phyloP scores from a whole-genome alignment of 2,888 invertebrate genomes.

The Noctua fimbriata region DNA sequence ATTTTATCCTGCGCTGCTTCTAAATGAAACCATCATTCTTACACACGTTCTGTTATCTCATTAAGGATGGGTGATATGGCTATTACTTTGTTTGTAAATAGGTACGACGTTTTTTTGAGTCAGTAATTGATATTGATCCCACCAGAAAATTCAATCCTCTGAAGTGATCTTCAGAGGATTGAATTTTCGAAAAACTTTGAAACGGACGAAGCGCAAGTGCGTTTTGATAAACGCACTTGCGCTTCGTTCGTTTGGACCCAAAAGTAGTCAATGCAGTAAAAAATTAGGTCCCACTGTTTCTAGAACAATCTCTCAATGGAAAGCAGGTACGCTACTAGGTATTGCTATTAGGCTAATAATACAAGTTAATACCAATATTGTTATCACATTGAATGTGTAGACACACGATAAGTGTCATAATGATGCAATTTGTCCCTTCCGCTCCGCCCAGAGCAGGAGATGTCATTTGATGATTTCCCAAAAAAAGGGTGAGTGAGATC shows the following conservation, averaged over 20 bases:
- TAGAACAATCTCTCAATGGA: background rate
- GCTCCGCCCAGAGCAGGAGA: too few species aligned
- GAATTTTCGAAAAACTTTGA: too few species aligned
- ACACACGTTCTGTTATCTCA: constrained; percentile 66
- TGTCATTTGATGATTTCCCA: too few species aligned
- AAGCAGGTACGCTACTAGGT: background rate
- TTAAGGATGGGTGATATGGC: constrained; percentile 51
- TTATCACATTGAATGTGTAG: background rate
- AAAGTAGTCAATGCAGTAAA: background rate
- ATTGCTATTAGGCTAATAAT: background rate
- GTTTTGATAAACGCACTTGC: background rate
- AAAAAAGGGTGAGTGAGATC: too few species aligned
- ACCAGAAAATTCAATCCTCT: background rate
- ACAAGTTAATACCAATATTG: background rate
- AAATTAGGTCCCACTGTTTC: background rate
- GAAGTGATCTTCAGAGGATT: too few species aligned
- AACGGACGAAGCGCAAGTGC: too few species aligned
- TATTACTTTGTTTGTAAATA: constrained; percentile 11
- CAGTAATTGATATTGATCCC: background rate
- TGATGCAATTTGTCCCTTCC: background rate
- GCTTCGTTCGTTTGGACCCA: background rate
- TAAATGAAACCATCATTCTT: constrained; percentile 72
- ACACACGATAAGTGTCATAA: background rate
- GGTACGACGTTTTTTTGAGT: background rate
- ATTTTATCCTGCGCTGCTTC: constrained; percentile 67